Percentiles rank a stretch among this genome's conserved stretches.
phyloP scores from a whole-genome alignment of 1,140 invertebrate genomes.

The Temnothorax longispinosus region DNA sequence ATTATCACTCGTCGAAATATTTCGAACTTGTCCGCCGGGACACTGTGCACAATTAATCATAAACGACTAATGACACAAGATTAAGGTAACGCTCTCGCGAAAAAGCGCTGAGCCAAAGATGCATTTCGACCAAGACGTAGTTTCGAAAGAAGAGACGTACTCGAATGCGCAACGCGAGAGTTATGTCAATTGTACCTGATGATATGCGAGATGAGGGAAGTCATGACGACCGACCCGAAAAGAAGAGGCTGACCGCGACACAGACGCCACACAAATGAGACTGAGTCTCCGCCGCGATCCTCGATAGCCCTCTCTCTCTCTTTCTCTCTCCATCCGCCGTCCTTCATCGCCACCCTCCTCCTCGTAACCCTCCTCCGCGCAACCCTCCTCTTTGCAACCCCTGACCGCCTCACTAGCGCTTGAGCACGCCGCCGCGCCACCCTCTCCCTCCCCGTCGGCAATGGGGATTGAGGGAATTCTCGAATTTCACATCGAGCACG shows the following conservation, averaged over 20 bases:
- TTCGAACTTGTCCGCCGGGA: background rate
- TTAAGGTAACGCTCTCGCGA: background rate
- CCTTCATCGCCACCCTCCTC: conserved; percentile 41
- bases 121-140: background rate
- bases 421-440: conserved; percentile 15
- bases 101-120: background rate
- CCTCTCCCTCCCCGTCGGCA: background rate
- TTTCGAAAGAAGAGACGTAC: background rate
- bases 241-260: conserved; percentile 45
- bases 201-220: background rate
- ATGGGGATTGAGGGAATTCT: conserved; percentile 42
- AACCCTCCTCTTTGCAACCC: conserved; percentile 35
- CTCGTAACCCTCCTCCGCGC: conserved; percentile 21
- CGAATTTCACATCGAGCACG: conserved; percentile 29
- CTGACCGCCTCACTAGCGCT: conserved; percentile 39
- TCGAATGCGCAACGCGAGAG: background rate
- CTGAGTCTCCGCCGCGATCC: conserved; percentile 46
- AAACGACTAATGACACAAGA: background rate
- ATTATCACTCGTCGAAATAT: background rate
- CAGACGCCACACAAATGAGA: conserved; percentile 58
- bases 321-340: background rate
- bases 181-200: conserved; percentile 40
- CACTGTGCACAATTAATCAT: background rate
- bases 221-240: conserved; percentile 53
- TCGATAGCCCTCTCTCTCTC: conserved; percentile 48